Evolutionary conservation across 2,113 vertebrate species (phyloP), one percentile per base, ranked within the genome.

Genomic region (Morone chrysops): DNA sequence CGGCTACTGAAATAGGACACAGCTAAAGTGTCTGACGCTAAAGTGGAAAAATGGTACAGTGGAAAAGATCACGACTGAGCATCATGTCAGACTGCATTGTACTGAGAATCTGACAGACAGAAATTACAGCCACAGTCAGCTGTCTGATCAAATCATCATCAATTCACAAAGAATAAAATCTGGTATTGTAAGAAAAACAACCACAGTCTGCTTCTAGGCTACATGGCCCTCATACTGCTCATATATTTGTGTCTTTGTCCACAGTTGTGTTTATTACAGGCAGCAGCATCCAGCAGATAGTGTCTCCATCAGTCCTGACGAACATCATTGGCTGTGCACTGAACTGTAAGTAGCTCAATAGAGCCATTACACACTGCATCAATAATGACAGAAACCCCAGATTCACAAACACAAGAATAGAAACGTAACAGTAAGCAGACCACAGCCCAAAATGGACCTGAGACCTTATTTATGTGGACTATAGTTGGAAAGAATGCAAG

Each of bases 261-360:
- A 16, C 48, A 6, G 18, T 2, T 16, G 41, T 60, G 51, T 59
- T 59, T 75, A 63, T 70, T 45, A 60, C 31, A 31, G 22, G 47
- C 72, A 16, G 75, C 36, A 59, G 72, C 56, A 59, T 54, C 65
- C 53, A 43, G 68, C 70, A 61, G 82, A 75, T 36, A 43, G 10
- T 2, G 79, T 63, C 87, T 85, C 62, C 67, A 82, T 88, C 82
- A 79, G 22, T 59, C n/a, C 61, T 8, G 40, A 48, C 66, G 38
- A 79, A 79, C 82, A 45, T 65, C 71, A 82, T 75, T 25, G 40
- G 10, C 54, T 69, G 75, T 17, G 22, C 75, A 2, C 71, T 73
- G 48, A 82, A 61, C 82, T 59, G 82, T 50, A 53, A 79, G 62
- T 8, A 43, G 65, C 70, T 82, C 70, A 14, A 75, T 79, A 67